phyloP scores from a whole-genome alignment of 2,888 invertebrate species.

The Drosophila paramelanica region DNA sequence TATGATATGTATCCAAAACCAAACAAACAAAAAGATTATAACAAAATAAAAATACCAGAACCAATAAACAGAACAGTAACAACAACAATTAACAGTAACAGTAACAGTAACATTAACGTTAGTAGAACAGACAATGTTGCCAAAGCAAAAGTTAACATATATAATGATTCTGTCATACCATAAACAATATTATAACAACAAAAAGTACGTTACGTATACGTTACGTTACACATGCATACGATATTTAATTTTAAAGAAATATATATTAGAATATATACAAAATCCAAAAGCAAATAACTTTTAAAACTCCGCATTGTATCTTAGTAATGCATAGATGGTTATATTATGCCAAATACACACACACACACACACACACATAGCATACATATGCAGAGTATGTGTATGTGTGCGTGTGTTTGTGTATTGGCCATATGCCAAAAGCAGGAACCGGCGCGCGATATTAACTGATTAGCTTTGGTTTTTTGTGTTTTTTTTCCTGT shows the following conservation, averaged over 20 bases:
- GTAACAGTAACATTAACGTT: constrained; percentile 23
- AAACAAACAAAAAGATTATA: constrained; percentile 12
- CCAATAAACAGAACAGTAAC: constrained; percentile 46
- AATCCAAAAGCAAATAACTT: constrained; percentile 7
- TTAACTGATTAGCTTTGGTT: constrained; percentile 45
- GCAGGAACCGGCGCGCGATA: constrained; percentile 15
- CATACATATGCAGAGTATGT: not conserved
- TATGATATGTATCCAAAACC: constrained; percentile 10
- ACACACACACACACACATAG: not conserved
- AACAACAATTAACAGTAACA: constrained; percentile 27
- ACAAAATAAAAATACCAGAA: constrained; percentile 42
- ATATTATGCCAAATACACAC: constrained; percentile 25
- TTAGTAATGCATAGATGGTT: constrained; percentile 23
- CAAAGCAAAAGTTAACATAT: constrained; percentile 23
- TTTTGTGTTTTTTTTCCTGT: constrained; percentile 15
- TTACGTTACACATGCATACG: constrained; percentile 51
- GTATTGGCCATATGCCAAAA: constrained; percentile 25
- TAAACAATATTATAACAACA: constrained; percentile 23
- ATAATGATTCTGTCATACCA: constrained; percentile 20
- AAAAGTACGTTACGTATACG: constrained; percentile 49
- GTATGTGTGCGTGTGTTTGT: constrained; percentile 12
- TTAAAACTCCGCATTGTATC: constrained; percentile 11
- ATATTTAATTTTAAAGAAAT: constrained; percentile 24
- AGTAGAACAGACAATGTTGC: constrained; percentile 42
- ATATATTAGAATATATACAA: not conserved